Evolutionary conservation across 92 coral and sea anemone species (phyloP).

Genomic region (Galaxea fascicularis): DNA sequence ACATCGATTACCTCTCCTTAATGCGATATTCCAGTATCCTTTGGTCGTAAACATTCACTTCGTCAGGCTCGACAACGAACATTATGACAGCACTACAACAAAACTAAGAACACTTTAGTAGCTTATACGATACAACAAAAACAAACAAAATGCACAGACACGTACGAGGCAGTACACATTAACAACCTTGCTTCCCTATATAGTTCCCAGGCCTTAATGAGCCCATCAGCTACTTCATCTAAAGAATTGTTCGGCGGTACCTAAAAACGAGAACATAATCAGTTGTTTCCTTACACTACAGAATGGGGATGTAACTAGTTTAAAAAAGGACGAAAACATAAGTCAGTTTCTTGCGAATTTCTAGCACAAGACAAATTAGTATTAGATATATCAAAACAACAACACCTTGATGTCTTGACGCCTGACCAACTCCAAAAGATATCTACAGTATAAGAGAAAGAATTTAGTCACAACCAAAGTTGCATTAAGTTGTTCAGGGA

Average conservation of each 20-base stretch:
- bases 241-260: slow-evolving; percentile 81
- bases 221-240: slow-evolving; percentile 81
- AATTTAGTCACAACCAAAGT: neutral
- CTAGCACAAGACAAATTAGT: no score
- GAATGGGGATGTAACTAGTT: neutral
- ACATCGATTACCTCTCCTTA: slow-evolving; percentile 50
- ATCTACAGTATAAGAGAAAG: neutral
- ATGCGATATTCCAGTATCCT: slow-evolving; percentile 67
- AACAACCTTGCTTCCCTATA: slow-evolving; percentile 80
- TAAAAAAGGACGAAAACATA: no score
- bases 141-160: neutral
- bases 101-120: neutral
- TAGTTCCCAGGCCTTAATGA: slow-evolving; percentile 91
- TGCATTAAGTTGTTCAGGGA: no score
- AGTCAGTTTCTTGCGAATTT: no score
- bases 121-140: neutral
- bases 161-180: neutral
- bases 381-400: no score
- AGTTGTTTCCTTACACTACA: neutral
- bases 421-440: slow-evolving; percentile 15
- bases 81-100: slow-evolving; percentile 83
- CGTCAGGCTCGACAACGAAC: slow-evolving; percentile 72
- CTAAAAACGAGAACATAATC: slow-evolving; percentile 28
- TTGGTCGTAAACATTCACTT: slow-evolving; percentile 88
- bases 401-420: slow-evolving; percentile 18